Evolutionary conservation across 2,797 vertebrate species (phyloP), one percentile per base, ranked within the genome.

Genomic region (Manis crassicaudata): DNA sequence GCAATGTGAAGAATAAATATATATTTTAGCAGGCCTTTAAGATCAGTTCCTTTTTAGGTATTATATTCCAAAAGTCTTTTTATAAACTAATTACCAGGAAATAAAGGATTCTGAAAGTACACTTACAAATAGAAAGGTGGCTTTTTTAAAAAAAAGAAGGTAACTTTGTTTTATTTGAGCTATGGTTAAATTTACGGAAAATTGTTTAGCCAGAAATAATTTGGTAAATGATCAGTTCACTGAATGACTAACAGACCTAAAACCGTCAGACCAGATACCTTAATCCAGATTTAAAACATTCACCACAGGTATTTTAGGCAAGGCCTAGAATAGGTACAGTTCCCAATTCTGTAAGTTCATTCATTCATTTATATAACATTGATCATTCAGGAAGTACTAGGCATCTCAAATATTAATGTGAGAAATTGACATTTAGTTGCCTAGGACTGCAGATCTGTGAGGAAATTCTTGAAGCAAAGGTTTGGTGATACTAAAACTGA

Each of bases 161-260:
- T 43, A 43, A 43, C 43, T 43, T 43, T 43, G 35, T 35, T 77
- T 89, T 77, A 52, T 32, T 95, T 92, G 75, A 65, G 14, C 37
- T 77, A 9, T 82, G 7, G n/a, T 95, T 93, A 90, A 75, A 81
- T 94, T 82, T 93, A 88, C 63, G 89, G 67, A 89, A 93, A 90
- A 75, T 70, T 80, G n/a, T 81, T 72, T 93, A 87, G 35, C 58
- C 27, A 72, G 20, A 65, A 93, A 54, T 84, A 82, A 1, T 84
- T 67, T 50, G 72, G 29, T 93, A 77, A 96, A 63, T 94, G 73
- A 94, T 81, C 29, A 62, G 5, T 63, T 96, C 4, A 32, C 6
- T 58, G 73, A 95, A 62, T 92, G 50, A 72, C n/a, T 87, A 65
- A 87, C 4, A 79, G 6, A 18, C 27, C 29, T 58, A 89, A 86